A percentile compares a stretch with the other conserved stretches of the same genome.
Conservation (phyloP, 2,113 vertebrate species). For the Brachypteracias leptosomus region DNA sequence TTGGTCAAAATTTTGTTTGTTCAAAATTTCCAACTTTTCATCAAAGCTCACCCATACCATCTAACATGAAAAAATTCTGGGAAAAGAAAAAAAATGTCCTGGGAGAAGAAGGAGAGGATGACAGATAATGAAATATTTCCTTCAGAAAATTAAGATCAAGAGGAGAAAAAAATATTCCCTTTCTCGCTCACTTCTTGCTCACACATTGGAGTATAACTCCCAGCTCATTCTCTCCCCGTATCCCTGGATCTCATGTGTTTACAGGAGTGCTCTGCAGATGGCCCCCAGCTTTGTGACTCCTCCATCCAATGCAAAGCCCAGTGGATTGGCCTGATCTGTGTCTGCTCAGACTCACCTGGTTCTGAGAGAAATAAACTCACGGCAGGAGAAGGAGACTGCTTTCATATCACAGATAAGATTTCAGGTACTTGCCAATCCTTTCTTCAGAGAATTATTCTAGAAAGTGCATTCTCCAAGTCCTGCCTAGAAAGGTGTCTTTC, state of each 20-base stretch:
- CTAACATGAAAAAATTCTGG: neutral
- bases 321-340: neutral
- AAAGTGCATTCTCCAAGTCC: neutral
- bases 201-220: neutral
- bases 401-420: neutral
- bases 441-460: neutral
- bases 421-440: neutral
- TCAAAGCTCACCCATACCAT: neutral
- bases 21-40: neutral
- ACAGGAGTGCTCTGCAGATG: accelerated
- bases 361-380: neutral
- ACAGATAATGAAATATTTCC: neutral
- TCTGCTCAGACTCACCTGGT: neutral
- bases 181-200: neutral
- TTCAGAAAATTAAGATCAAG: neutral
- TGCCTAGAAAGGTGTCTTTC: neutral
- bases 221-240: neutral
- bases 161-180: neutral
- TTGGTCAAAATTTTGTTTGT: neutral
- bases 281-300: neutral
- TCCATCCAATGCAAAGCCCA: neutral
- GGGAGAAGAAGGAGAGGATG: neutral
- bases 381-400: neutral
- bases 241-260: neutral
- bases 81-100: neutral